Evolutionary conservation across 1,140 invertebrate genomes (phyloP), one percentile per base, ranked within the genome.

Genomic region (Magallana angulata): DNA sequence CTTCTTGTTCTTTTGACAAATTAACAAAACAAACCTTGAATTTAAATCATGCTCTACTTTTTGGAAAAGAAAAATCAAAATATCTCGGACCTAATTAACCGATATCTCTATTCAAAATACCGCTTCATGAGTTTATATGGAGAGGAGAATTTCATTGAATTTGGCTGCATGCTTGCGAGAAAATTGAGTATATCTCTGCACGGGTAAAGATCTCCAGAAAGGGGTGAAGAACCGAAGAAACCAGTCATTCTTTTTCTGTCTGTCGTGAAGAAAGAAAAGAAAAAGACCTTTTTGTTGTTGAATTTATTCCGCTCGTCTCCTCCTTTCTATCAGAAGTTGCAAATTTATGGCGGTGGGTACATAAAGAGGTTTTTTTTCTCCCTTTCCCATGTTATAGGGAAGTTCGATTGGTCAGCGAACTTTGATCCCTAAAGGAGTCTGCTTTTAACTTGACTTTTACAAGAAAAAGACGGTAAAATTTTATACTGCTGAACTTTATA

Each of bases 221-320:
- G 11, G 24, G 68, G 68, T 76, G 68, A 76, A 76, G 68, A 76
- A 76, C 68, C 68, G 68, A 76, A 30, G 9, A 76, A 36, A 76
- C 24, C 68, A 30, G 24, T 30, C 68, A 76, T 11, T 76, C 11
- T 71, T 18, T 71, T 76, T 76, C 30, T 30, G 68, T 71, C 64
- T 24, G 64, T 76, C 30, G 12, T 12, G 14, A 24, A 9, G 36
- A 30, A 76, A 9, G 12, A 30, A 76, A 64, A 64, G 16, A 64
- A 48, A 48, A 48, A 48, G 5, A 48, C 36, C 36, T 7, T 64
- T 16, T 76, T 76, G 24, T 76, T 30, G 24, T 76, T 76, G 24
- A 76, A 76, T 76, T 76, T 36, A 76, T 76, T 76, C 68, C 24
- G 68, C 68, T 76, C 36, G 24, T 76, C 68, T 76, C 24, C 5